Evolutionary conservation across 2,888 invertebrate genomes (phyloP).

Genomic region (Phyllotreta cruciferae): DNA sequence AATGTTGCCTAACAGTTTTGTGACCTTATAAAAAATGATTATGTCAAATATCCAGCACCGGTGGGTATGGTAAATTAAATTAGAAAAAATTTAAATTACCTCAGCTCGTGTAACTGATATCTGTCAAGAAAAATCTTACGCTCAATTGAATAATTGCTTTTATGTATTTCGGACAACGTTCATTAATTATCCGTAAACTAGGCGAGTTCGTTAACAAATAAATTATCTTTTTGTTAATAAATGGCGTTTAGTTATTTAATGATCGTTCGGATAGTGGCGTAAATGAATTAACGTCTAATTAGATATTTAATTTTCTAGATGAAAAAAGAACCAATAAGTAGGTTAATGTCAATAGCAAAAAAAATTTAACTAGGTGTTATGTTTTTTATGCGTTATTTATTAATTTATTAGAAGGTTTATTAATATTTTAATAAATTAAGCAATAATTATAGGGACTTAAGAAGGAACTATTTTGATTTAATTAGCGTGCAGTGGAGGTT

Average conservation of each 20-base stretch:
- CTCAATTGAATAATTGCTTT: constrained; percentile 11
- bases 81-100: constrained; percentile 13
- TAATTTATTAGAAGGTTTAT: no score
- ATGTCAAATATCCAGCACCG: constrained; percentile 18
- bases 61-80: constrained; percentile 26
- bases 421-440: no score
- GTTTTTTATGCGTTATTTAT: no score
- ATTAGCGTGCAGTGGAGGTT: no score
- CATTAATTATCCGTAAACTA: constrained; percentile 10
- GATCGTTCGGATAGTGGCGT: no score
- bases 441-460: no score
- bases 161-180: constrained; percentile 8
- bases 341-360: no score
- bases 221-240: constrained; percentile 9
- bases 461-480: no score
- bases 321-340: no score
- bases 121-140: constrained; percentile 5
- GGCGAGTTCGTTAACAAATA: constrained; percentile 11
- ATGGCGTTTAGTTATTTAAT: not conserved
- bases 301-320: no score
- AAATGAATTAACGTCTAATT: no score
- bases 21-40: constrained; percentile 23
- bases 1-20: constrained; percentile 14
- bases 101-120: constrained; percentile 9
- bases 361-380: no score